Conservation (phyloP, 2,113 vertebrate genomes). For the Psittacula cyanocephala region DNA sequence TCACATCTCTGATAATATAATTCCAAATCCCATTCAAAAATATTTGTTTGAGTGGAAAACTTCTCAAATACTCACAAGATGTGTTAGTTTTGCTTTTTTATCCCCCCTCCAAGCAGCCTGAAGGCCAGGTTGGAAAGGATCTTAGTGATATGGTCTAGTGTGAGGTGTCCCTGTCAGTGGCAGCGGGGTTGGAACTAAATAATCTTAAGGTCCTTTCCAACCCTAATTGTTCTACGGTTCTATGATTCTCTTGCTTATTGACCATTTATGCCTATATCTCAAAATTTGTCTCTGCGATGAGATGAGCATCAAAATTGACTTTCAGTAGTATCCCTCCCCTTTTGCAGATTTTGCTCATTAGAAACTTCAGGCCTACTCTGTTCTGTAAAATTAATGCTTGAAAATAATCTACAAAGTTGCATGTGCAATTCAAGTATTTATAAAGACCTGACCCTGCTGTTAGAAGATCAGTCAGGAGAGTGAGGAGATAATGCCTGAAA, state of each 20-base stretch:
- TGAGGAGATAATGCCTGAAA: background rate
- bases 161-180: background rate
- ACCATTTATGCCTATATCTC: background rate
- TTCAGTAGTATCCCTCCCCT: background rate
- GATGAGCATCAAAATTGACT: background rate
- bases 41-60: background rate
- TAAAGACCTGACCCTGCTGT: background rate
- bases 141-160: background rate
- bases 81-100: background rate
- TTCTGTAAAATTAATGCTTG: background rate
- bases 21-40: background rate
- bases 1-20: background rate
- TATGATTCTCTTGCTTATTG: background rate
- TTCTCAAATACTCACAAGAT: background rate
- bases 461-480: background rate
- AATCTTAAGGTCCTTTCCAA: background rate
- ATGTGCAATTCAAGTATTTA: rapidly evolving
- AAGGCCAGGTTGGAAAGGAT: background rate
- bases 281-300: background rate
- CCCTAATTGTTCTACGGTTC: background rate
- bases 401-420: background rate
- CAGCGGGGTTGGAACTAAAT: background rate
- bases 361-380: background rate
- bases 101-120: background rate
- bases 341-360: background rate